Base-by-base conservation (phyloP, 2,797 vertebrate species). In the Acanthurus leucopareius region DNA sequence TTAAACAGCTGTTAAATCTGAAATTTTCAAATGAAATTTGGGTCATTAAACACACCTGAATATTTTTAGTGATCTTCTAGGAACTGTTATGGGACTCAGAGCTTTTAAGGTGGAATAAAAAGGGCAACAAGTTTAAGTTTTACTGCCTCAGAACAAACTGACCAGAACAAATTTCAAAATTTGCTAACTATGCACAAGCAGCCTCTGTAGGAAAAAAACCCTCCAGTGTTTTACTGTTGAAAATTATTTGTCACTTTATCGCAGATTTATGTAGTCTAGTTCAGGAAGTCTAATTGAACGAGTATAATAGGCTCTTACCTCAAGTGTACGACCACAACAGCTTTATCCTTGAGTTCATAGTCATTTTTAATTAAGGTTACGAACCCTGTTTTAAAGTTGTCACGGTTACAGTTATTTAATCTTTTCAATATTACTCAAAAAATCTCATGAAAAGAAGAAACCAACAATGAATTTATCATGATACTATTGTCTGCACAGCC, bases 171-270 rank as follows among this genome's bases (percentile, higher is more conserved):
- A 38, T 16, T 57, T 77, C 47, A 49, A 82, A 52, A 82, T 69
- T 67, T 11, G 51, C 68, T 74, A 74, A 86, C 86, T 72, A 74
- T 53, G 7, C 65, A 52, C 38, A 75, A 85, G 79, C 58, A 70
- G 49, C 70, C 76, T 69, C 57, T 17, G 42, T 65, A 19, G 57
- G 22, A 16, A 49, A 58, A 56, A 16, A 35, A 45, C 47, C 38
- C 32, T 74, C 53, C 22, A 59, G n/a, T 56, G 65, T 47, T 80
- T 73, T 32, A 51, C 44, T 42, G 57, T 28, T 73, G 25, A 48
- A 69, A 66, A 57, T 40, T 9, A 42, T 45, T 45, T 22, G 28
- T 17, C 67, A 17, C 44, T 25, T 58, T 32, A 44, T 42, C 62
- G 20, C 32, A 66, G 54, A 49, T n/a, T 19, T 49, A 20, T 74